Percentiles rank a stretch among this genome's conserved stretches.
Conservation (phyloP, 2,113 vertebrate genomes). For the Scalopus aquaticus region DNA sequence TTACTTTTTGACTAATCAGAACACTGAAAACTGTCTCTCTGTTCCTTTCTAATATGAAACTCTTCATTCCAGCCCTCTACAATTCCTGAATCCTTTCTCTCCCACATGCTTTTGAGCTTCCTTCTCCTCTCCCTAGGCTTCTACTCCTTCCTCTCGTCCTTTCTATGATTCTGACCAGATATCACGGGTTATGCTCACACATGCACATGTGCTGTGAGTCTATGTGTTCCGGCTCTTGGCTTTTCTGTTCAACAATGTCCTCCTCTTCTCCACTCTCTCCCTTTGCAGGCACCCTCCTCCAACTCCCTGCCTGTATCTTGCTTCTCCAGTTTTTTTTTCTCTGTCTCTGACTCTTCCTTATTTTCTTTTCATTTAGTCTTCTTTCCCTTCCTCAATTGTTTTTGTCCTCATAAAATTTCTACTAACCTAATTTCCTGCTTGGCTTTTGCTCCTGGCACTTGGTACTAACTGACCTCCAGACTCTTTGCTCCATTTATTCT, state of each 20-base stretch:
- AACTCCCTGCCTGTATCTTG: background rate
- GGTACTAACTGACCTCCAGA: conserved; percentile 60
- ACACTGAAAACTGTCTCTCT: background rate
- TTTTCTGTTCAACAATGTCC: background rate
- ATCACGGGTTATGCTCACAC: background rate
- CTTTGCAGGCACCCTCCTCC: too few species aligned
- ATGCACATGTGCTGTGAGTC: background rate
- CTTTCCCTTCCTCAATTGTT: background rate
- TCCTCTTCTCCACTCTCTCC: background rate
- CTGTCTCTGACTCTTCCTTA: too few species aligned
- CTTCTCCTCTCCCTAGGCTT: background rate
- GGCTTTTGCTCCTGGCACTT: conserved; percentile 45
- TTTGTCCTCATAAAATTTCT: conserved; percentile 46
- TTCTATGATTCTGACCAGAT: background rate
- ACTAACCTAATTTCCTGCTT: conserved; percentile 50
- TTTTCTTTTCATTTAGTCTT: background rate
- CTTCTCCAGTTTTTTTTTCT: background rate
- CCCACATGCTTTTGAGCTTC: accelerated
- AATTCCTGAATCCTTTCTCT: too few species aligned
- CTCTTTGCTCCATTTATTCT: conserved; percentile 34
- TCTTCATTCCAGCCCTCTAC: background rate
- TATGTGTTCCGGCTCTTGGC: background rate
- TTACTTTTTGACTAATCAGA: background rate
- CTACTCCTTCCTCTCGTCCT: background rate
- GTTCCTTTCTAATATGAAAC: background rate